Conservation (phyloP, 2,888 invertebrate species). For the Heliconius charithonia region DNA sequence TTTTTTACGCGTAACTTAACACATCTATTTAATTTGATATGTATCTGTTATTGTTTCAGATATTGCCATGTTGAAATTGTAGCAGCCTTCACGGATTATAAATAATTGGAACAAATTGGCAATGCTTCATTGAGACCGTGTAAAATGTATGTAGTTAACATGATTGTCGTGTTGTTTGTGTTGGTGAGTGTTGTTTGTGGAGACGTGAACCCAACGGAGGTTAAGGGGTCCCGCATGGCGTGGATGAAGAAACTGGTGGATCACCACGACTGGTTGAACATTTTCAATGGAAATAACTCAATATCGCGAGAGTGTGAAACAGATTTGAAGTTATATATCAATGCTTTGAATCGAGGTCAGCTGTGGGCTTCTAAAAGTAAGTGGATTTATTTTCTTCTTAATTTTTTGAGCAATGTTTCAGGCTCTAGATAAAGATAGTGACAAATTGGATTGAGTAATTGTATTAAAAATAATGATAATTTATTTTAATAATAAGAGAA, state of each 20-base stretch:
- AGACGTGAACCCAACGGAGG: conserved; percentile 62
- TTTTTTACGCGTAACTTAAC: neutral
- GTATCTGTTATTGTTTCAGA: conserved; percentile 45
- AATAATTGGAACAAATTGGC: conserved; percentile 45
- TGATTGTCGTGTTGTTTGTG: conserved; percentile 68
- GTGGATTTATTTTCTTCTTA: conserved; percentile 58
- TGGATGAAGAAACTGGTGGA: conserved; percentile 87
- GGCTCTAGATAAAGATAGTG: neutral
- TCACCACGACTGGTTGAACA: conserved; percentile 83
- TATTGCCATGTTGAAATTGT: conserved; percentile 45
- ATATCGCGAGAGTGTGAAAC: conserved; percentile 76
- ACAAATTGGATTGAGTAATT: neutral
- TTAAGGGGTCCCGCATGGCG: conserved; percentile 77
- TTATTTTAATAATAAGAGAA: neutral
- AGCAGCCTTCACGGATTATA: conserved; percentile 45
- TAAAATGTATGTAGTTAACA: conserved; percentile 49
- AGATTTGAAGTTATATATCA: conserved; percentile 82
- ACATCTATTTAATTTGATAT: conserved; percentile 15
- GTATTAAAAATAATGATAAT: no score
- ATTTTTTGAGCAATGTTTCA: neutral
- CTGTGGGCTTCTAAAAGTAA: conserved; percentile 92
- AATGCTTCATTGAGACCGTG: conserved; percentile 47
- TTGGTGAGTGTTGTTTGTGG: conserved; percentile 75
- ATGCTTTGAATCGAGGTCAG: conserved; percentile 86
- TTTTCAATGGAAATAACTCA: conserved; percentile 75